These are phyloP conservation scores for Anthopleura sola DNA, from an alignment of 64 coral and sea anemone genomes.

Conservation along the genomic window DNA sequence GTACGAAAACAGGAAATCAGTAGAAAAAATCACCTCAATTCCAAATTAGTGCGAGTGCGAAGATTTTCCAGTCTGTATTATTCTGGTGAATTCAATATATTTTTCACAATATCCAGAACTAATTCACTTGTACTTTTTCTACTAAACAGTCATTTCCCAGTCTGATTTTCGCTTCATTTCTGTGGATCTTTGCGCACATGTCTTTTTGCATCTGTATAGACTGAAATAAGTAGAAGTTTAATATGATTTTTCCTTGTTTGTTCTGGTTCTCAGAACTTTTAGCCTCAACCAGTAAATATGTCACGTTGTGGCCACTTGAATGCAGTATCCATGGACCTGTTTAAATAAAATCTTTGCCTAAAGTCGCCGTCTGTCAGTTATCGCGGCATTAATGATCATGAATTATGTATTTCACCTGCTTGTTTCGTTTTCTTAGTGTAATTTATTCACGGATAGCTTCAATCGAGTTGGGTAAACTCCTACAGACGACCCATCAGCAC, in stretches of 20 bases:
- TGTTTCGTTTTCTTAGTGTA: neutral
- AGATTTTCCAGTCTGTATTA: too few species aligned
- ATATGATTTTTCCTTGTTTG: neutral
- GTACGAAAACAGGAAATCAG: too few species aligned
- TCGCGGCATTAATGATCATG: neutral
- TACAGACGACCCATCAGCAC: neutral
- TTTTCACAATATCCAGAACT: too few species aligned
- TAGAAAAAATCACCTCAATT: too few species aligned
- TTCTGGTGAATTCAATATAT: too few species aligned
- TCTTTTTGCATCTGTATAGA: too few species aligned
- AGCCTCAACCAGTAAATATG: neutral
- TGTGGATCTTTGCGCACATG: too few species aligned
- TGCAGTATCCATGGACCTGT: neutral
- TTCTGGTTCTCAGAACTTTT: neutral
- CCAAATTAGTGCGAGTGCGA: too few species aligned
- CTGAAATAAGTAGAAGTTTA: neutral
- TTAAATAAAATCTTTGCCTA: neutral
- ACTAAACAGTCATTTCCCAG: too few species aligned
- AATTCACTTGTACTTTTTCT: too few species aligned
- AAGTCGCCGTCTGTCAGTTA: neutral
- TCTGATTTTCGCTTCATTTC: too few species aligned
- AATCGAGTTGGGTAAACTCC: neutral
- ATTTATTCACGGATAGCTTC: neutral
- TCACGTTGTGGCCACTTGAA: neutral
- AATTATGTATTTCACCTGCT: conserved; percentile 7